These are phyloP conservation scores for Heliocidaris tuberculata DNA, from an alignment of 35 echinoderm and acorn worm species.

Conservation along the genomic window DNA sequence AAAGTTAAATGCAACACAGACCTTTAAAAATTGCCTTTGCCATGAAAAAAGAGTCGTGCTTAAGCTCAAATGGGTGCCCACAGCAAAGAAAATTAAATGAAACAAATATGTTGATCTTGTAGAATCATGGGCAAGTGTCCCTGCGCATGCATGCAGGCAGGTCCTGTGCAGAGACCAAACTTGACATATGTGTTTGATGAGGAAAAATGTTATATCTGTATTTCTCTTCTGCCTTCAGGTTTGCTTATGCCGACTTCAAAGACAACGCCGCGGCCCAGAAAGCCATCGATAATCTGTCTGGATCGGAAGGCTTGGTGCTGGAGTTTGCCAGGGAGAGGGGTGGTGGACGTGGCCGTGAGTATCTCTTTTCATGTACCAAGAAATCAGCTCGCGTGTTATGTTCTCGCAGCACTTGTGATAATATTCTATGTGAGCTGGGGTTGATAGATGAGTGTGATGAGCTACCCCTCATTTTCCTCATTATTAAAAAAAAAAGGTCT, in stretches of 20 bases:
- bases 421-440: not conserved
- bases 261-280: not conserved
- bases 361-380: constrained; percentile 7
- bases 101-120: no score
- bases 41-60: no score
- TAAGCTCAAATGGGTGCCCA: not conserved
- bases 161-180: no score
- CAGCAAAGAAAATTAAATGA: no score
- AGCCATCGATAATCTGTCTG: constrained; percentile 20
- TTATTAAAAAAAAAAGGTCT: no score
- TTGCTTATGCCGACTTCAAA: constrained; percentile 54
- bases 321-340: constrained; percentile 28
- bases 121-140: no score
- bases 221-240: not conserved
- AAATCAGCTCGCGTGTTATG: not conserved
- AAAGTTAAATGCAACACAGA: no score
- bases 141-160: no score
- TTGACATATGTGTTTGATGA: no score
- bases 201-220: not conserved
- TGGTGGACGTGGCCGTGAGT: not conserved
- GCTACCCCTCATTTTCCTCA: no score
- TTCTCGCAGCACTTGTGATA: not conserved
- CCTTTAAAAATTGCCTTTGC: no score
- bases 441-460: not conserved
- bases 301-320: constrained; percentile 10